phyloP scores from a whole-genome alignment of 2,797 vertebrate species.

The Schizothorax lantsangensis region DNA sequence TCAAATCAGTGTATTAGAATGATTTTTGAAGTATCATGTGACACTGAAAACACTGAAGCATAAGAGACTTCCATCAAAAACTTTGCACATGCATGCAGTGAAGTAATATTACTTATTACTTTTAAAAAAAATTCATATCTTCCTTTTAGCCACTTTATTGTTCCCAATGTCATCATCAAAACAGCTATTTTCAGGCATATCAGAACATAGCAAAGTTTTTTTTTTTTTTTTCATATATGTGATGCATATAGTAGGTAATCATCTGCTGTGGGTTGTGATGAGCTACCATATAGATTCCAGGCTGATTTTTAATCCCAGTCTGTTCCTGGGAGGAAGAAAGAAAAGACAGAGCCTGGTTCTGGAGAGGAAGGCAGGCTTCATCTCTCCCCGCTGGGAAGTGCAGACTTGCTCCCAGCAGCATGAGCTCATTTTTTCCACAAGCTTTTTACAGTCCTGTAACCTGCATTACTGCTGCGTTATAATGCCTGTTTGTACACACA shows the following conservation, averaged over 20 bases:
- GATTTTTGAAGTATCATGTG: neutral
- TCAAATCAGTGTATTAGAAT: neutral
- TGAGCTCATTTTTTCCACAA: constrained; percentile 83
- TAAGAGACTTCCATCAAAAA: too few relatives aligned
- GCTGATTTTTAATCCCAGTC: neutral
- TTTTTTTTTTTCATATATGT: neutral
- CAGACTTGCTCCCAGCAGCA: constrained; percentile 63
- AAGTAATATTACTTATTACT: too few relatives aligned
- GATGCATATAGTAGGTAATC: neutral
- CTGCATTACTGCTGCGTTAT: constrained; percentile 74
- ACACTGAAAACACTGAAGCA: neutral
- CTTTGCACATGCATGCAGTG: too few relatives aligned
- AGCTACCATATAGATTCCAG: too few relatives aligned
- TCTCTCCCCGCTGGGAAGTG: constrained; percentile 51
- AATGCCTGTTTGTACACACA: constrained; percentile 62
- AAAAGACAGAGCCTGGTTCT: neutral
- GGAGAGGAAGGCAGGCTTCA: constrained; percentile 46
- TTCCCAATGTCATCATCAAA: neutral
- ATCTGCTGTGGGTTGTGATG: neutral
- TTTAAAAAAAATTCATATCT: too few relatives aligned
- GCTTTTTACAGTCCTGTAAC: constrained; percentile 75
- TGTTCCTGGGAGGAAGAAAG: neutral
- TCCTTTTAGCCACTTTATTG: neutral
- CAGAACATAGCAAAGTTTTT: too few relatives aligned
- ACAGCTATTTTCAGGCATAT: neutral